Conservation (phyloP, 1,140 invertebrate species). For the Calliopsis andreniformis region DNA sequence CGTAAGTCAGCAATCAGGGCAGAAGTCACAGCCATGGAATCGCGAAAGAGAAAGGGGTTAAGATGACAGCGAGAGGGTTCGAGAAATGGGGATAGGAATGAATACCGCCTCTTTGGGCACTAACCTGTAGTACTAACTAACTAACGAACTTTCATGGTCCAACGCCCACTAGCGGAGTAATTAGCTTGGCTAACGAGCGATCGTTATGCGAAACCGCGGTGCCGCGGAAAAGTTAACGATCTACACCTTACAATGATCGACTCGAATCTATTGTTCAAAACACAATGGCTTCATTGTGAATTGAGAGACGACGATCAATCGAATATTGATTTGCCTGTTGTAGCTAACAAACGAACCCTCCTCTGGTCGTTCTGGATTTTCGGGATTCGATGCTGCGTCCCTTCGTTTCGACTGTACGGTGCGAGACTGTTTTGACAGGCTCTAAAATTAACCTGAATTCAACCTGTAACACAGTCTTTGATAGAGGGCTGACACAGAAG, state of each 20-base stretch:
- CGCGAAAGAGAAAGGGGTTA: not conserved
- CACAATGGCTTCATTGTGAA: conserved; percentile 16
- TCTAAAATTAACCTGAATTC: no score
- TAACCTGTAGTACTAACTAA: conserved; percentile 54
- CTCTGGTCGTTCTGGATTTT: not conserved
- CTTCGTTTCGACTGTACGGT: no score
- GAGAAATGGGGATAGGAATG: not conserved
- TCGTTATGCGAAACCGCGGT: conserved; percentile 57
- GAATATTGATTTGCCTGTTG: conserved; percentile 7
- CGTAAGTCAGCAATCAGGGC: conserved; percentile 43
- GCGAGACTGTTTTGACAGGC: no score
- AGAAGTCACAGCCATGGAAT: conserved; percentile 6
- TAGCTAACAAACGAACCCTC: not conserved
- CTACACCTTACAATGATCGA: conserved; percentile 49
- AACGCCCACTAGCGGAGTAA: conserved; percentile 57
- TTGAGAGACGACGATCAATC: no score
- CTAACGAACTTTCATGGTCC: conserved; percentile 63
- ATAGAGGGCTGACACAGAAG: no score
- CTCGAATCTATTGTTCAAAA: conserved; percentile 25
- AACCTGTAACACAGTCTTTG: no score
- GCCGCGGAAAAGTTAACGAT: conserved; percentile 58
- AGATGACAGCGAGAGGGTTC: not conserved
- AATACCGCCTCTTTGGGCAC: conserved; percentile 42
- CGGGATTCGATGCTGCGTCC: no score
- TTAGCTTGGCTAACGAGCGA: conserved; percentile 64